Base-by-base conservation (phyloP, 1,140 invertebrate genomes). In the Sycobia sp. region DNA sequence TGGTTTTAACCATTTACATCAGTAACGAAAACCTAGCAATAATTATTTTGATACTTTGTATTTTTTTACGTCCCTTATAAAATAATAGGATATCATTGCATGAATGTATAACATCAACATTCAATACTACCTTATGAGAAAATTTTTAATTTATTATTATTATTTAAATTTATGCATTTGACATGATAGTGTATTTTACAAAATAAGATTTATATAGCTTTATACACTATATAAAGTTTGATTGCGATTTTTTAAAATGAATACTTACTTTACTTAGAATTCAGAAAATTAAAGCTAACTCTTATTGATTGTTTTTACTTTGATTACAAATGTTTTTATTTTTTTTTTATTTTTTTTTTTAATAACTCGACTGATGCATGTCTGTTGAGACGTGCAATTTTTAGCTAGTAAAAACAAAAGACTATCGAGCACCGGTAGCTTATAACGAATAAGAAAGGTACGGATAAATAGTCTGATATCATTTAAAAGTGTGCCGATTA, bases 401-500 rank as follows among this genome's bases (percentile, higher is more conserved):
- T 53, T 20, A 25, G 13, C 9, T 1, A 44, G 27, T 10, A 61
- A 4, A 58, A 65, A 58, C 47, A 58, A 58, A 58, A 65, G n/a
- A 46, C 27, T 58, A 59, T 38, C 27, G 20, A 46, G 41, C 59
- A 51, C 53, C 49, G 44, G 25, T 57, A 63, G 13, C 50, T 51
- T 32, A 49, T 62, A 56, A n/a, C n/a, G 23, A 43, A 44, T 61
- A 51, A 43, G 8, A 2, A 46, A 46, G 16, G 56, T 32, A 11
- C 16, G 39, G 27, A 43, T 39, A 41, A 47, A 55, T 51, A 58
- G 46, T 53, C 47, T 64, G 47, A 58, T 65, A 53, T 58, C 59
- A 65, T 58, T 46, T 38, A 46, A 59, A 39, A 53, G 23, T 65
- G 62, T 64, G 46, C 54, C 55, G 62, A 54, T 51, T 27, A 53